Base-by-base conservation (phyloP, 2,113 vertebrate species). In the Haplochromis vanheusdeni region DNA sequence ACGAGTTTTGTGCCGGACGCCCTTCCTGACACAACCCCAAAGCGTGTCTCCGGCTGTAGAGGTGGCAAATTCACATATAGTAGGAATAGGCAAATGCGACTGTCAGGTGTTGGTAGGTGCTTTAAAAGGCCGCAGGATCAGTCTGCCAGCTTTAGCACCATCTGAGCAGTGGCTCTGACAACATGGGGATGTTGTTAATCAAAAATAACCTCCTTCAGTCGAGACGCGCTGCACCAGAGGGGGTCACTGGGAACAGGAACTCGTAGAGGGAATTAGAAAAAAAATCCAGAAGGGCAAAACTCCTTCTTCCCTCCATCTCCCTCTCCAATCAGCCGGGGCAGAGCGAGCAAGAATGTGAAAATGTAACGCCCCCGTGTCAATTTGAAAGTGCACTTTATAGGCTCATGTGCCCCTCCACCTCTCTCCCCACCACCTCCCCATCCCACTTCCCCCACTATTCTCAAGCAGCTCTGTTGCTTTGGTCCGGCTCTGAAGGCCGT, bases 401-500 rank as follows among this genome's bases (percentile, higher is more conserved):
- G 90, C 88, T 92, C 93, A 86, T 88, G 37, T 86, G 82, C 85
- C 79, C 93, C 86, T 77, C 88, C 81, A 65, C 73, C 89, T 70
- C 84, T 62, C 58, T 62, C 47, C 80, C 81, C 21, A 19, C 86
- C 45, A 70, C 55, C 73, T 65, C 83, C 14, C 58, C 28, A 56
- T 83, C 80, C 86, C 83, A 81, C 79, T 81, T 79, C 33, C 89
- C 85, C 91, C 89, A 84, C 81, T 23, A 70, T 70, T 85, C 84
- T 91, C 85, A 84, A 90, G 89, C 90, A 93, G 94, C 95, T 94
- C 94, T 92, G 95, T 89, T 94, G 94, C 94, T 94, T 95, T 90
- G 93, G 94, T 95, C 94, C 91, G 62, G 83, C 94, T 95, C 95
- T 93, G 94, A 95, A 96, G 95, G 95, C 95, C 91, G 90, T 94